Base-by-base conservation (phyloP, 2,888 invertebrate species). In the Trichacis sp. region DNA sequence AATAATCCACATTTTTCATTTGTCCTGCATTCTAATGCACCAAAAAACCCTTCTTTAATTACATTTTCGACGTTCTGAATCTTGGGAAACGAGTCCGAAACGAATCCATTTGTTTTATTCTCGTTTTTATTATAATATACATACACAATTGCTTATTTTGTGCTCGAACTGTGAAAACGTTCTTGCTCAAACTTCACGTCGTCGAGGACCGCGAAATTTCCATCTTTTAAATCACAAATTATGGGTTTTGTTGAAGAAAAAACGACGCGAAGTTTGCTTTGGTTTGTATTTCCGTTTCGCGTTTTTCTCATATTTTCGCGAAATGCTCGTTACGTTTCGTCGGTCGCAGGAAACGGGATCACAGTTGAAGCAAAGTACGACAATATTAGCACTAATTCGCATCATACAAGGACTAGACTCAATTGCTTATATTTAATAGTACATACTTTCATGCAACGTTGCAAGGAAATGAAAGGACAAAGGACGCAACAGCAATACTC, bases 331-430 rank as follows among this genome's bases (percentile, higher is more conserved):
- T 57, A 60, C 63, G 46, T 60, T n/a, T n/a, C n/a, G n/a, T n/a
- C n/a, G n/a, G 57, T 53, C 63, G 62, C 60, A 63, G 51, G 61
- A 70, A 64, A 64, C 65, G 69, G 69, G 77, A 73, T 79, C 77
- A 80, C 80, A 77, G 76, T 78, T 72, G 73, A 80, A 80, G 80
- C 81, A 81, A 74, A 73, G 73, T 74, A 76, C 74, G 55, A 63
- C 51, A 51, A 58, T 62, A 63, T 68, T 62, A 64, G 49, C 74
- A 73, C 73, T 77, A 77, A 77, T 79, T 82, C 79, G 80, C 77
- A 79, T 81, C 75, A 77, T 79, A 80, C 80, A 77, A 80, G 82
- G 84, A 84, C 84, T 84, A 84, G 84, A 84, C 77, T 83, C 75
- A 79, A 84, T 82, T 83, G 79, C 82, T 84, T 83, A 83, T 77